Conservation (phyloP, 2,797 vertebrate species). For the Myotis pilosus region DNA sequence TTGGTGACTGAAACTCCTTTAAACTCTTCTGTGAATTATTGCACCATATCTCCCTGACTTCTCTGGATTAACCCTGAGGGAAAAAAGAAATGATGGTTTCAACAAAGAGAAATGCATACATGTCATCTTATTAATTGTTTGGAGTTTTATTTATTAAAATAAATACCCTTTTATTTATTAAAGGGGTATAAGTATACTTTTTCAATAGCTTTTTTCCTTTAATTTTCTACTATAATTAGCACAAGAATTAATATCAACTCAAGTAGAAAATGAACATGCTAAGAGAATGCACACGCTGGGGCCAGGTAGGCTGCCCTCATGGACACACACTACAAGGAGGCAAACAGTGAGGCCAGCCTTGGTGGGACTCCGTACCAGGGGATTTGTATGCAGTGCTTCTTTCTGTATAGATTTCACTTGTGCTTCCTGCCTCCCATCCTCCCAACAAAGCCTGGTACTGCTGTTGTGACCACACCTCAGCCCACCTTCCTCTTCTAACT, state of each 20-base stretch:
- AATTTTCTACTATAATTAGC: not conserved
- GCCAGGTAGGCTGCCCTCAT: rapidly evolving
- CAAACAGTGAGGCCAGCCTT: not conserved
- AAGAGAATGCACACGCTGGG: not conserved
- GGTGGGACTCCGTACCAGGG: rapidly evolving
- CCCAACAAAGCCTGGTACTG: not conserved
- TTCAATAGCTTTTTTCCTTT: not conserved
- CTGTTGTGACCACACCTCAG: not conserved
- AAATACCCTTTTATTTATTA: too few relatives aligned
- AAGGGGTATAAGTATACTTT: not conserved
- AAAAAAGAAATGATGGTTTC: not conserved
- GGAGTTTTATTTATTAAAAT: too few relatives aligned
- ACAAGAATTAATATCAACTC: not conserved
- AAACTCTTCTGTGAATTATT: not conserved
- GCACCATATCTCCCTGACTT: not conserved
- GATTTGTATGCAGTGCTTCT: not conserved
- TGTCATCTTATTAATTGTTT: not conserved
- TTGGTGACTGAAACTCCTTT: not conserved
- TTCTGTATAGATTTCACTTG: not conserved
- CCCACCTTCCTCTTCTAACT: not conserved
- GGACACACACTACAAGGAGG: too few relatives aligned
- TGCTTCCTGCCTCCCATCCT: not conserved
- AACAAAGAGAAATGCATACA: not conserved
- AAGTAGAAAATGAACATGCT: not conserved
- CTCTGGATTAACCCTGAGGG: not conserved